Percentiles rank a stretch among this genome's conserved stretches.
These are phyloP conservation scores for Onychomys torridus DNA, from an alignment of 2,797 vertebrate genomes.

Conservation along the genomic window DNA sequence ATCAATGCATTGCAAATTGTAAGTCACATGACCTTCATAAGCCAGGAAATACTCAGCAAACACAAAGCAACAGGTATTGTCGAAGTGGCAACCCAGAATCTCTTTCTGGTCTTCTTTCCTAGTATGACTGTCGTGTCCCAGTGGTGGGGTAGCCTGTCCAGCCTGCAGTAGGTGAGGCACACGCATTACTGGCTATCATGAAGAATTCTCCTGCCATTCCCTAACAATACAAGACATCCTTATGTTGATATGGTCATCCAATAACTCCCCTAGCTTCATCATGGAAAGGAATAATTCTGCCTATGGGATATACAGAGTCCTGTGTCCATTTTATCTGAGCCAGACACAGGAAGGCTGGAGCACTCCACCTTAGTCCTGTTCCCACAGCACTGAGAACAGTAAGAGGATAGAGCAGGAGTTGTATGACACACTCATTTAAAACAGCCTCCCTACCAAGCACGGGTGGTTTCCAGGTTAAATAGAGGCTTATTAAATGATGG, in stretches of 20 bases:
- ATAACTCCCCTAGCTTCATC: conserved; percentile 14
- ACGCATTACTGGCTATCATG: conserved; percentile 58
- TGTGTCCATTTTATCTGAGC: background rate
- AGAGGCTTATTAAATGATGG: background rate
- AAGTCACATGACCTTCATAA: background rate
- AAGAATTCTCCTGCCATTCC: conserved; percentile 39
- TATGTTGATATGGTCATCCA: background rate
- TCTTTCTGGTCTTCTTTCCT: too few species aligned
- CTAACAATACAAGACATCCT: conserved; percentile 33
- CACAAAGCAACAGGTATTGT: background rate
- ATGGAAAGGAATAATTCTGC: conserved; percentile 49
- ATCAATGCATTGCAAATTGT: background rate
- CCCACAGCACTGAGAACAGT: conserved; percentile 14
- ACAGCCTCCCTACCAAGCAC: conserved; percentile 10
- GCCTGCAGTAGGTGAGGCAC: background rate
- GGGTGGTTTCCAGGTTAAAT: conserved; percentile 4
- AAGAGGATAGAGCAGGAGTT: conserved; percentile 33
- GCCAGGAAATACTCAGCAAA: background rate
- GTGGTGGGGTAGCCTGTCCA: fast-evolving
- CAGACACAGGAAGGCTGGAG: background rate
- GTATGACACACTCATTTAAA: conserved; percentile 48
- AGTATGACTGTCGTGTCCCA: too few species aligned
- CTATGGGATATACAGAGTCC: background rate
- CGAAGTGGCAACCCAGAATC: background rate
- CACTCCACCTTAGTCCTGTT: background rate